Percentiles rank a stretch among this genome's conserved stretches.
These are phyloP conservation scores for Lemur catta DNA, from an alignment of 2,797 vertebrate genomes.

Conservation along the genomic window DNA sequence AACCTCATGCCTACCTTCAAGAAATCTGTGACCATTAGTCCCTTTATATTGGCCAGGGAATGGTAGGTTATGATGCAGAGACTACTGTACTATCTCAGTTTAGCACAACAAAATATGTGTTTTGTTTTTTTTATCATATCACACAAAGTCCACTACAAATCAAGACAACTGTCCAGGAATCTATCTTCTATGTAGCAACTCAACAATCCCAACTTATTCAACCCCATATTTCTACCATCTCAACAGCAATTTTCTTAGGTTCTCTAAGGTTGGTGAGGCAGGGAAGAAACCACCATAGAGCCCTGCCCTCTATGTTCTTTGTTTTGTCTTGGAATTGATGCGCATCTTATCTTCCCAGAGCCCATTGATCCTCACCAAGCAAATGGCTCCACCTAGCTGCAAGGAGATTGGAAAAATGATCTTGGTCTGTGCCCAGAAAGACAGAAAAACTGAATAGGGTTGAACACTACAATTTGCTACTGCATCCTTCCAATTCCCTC, in stretches of 20 bases:
- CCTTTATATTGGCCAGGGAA: fast-evolving
- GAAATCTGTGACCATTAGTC: neutral
- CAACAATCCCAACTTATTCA: neutral
- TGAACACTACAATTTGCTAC: neutral
- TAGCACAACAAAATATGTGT: neutral
- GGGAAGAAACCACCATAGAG: neutral
- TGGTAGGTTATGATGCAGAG: neutral
- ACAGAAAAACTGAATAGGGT: neutral
- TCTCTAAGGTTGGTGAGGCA: neutral
- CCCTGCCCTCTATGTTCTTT: neutral
- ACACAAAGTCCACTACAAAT: neutral
- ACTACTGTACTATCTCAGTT: neutral
- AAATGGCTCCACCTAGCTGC: fast-evolving
- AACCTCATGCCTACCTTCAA: neutral
- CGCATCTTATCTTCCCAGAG: neutral
- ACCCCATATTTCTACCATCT: neutral
- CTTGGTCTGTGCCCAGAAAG: neutral
- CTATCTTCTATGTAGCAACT: neutral
- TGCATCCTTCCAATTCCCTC: neutral
- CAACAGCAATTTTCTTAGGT: neutral
- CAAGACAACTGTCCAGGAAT: neutral
- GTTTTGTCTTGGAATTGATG: neutral
- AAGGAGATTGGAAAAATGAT: neutral
- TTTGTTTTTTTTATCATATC: neutral
- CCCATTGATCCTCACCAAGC: neutral